Evolutionary conservation across 2,888 invertebrate species (phyloP).

Genomic region (Pycnomerus fuliginosus): DNA sequence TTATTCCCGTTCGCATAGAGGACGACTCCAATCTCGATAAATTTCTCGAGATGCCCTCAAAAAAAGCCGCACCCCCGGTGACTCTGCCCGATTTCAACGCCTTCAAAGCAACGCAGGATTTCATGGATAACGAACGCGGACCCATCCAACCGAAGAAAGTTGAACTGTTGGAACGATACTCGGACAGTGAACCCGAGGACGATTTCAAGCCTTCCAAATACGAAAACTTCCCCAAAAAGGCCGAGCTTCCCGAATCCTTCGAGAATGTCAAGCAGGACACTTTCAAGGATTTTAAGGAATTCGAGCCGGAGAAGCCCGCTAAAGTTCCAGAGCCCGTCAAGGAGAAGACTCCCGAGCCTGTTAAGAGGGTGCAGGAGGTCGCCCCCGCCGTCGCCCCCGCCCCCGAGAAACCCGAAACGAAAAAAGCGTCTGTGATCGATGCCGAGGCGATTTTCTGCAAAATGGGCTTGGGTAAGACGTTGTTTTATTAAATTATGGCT

Average conservation of each 20-base stretch:
- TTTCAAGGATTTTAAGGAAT: slow-evolving; percentile 43
- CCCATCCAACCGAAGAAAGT: slow-evolving; percentile 20
- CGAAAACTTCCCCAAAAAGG: slow-evolving; percentile 29
- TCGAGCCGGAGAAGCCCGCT: slow-evolving; percentile 27
- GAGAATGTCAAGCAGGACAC: slow-evolving; percentile 32
- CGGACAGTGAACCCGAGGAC: slow-evolving; percentile 59
- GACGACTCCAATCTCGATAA: slow-evolving; percentile 45
- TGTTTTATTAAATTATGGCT: too few relatives aligned
- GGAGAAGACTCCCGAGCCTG: slow-evolving; percentile 9
- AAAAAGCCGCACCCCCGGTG: slow-evolving; percentile 23
- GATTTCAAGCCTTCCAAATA: slow-evolving; percentile 42
- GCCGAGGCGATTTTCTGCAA: slow-evolving; percentile 71
- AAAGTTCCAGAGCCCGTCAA: slow-evolving; percentile 16
- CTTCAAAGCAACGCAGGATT: slow-evolving; percentile 38
- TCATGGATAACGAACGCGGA: slow-evolving; percentile 46
- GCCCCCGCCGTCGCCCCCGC: slow-evolving; percentile 17
- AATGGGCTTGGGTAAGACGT: slow-evolving; percentile 73
- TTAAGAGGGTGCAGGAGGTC: slow-evolving; percentile 12
- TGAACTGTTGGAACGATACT: slow-evolving; percentile 57
- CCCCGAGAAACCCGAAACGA: slow-evolving; percentile 18
- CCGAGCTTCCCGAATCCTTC: slow-evolving; percentile 25
- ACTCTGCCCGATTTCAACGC: slow-evolving; percentile 19
- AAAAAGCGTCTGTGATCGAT: slow-evolving; percentile 57
- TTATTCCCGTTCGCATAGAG: slow-evolving; percentile 43
- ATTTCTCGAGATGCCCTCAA: slow-evolving; percentile 40